Conservation (phyloP, 37 sponge, comb jelly and placozoan genomes). For the Hexactinellida sp. region DNA sequence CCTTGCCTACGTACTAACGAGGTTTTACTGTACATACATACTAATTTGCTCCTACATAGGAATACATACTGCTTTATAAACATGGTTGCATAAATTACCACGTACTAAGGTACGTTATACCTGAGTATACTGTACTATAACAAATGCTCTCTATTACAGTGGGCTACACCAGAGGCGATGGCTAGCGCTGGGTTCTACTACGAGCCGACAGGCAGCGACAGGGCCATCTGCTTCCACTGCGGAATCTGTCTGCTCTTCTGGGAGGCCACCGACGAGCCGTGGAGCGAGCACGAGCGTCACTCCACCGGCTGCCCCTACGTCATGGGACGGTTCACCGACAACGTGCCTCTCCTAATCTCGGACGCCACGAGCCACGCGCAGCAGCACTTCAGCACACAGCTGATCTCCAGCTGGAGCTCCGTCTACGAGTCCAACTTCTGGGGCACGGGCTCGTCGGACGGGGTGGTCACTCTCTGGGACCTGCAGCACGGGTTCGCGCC, state of each 20-base stretch:
- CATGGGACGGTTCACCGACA: conserved; percentile 40
- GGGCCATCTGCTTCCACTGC: conserved; percentile 27
- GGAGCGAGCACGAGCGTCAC: conserved; percentile 67
- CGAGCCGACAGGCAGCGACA: conserved; percentile 13
- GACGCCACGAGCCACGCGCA: not conserved
- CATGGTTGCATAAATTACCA: no score
- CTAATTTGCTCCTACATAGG: no score
- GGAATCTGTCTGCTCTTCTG: conserved; percentile 20
- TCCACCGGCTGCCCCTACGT: conserved; percentile 42
- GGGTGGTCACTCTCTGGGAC: not conserved
- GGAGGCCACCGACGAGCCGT: conserved; percentile 35
- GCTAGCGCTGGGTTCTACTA: conserved; percentile 29
- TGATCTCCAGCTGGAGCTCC: conserved; percentile 2
- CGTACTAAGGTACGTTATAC: no score
- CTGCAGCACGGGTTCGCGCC: conserved; percentile 1
- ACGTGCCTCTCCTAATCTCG: conserved; percentile 28
- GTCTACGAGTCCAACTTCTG: not conserved
- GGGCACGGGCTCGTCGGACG: not conserved
- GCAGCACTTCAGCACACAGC: conserved; percentile 10
- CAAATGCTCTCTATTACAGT: not conserved
- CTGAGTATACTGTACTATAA: not conserved
- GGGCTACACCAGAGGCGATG: conserved; percentile 30
- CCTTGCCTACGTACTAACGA: no score
- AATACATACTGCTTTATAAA: no score
- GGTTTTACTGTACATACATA: no score